Conservation (phyloP, 2,797 vertebrate species). For the Cyprinella venusta region DNA sequence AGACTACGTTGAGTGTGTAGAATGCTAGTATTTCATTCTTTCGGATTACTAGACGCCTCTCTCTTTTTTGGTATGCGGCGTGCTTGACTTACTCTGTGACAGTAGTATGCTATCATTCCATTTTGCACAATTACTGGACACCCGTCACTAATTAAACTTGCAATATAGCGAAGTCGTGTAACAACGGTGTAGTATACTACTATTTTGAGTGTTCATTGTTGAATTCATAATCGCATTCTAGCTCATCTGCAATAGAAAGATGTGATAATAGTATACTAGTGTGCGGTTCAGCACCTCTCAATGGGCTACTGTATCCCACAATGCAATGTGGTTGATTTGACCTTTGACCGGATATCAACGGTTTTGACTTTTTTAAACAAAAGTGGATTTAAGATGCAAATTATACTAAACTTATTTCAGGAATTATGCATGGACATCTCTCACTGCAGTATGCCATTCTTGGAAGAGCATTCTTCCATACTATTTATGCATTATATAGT, state of each 20-base stretch:
- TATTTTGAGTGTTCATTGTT: too few species aligned
- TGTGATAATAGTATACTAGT: too few species aligned
- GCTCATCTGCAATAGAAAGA: too few species aligned
- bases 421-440: background rate
- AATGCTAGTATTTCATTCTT: background rate
- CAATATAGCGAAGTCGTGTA: too few species aligned
- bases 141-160: too few species aligned
- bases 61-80: background rate
- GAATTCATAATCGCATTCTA: too few species aligned
- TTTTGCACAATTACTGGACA: background rate
- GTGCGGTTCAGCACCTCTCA: too few species aligned
- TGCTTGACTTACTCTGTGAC: background rate
- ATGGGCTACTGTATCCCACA: background rate
- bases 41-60: background rate
- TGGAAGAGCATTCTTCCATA: background rate
- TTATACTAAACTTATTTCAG: background rate
- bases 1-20: too few species aligned
- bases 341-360: background rate
- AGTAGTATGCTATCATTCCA: background rate
- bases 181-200: too few species aligned
- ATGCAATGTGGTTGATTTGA: background rate
- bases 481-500: background rate
- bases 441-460: background rate
- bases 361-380: background rate
- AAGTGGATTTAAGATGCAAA: background rate